These are phyloP conservation scores for Acanthosoma haemorrhoidale DNA, from an alignment of 2,888 invertebrate genomes.

Conservation along the genomic window DNA sequence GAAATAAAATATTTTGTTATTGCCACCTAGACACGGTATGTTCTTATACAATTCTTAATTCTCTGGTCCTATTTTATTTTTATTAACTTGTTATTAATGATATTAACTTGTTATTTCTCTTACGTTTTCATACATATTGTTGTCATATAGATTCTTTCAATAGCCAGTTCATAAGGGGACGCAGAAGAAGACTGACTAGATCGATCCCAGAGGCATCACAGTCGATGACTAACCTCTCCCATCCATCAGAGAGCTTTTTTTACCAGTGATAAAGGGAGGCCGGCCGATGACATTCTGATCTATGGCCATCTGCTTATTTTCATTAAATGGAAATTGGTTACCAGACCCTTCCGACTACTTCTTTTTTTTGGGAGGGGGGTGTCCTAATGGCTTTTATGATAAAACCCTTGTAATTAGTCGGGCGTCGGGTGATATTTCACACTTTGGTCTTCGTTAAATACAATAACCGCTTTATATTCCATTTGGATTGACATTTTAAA, in stretches of 20 bases:
- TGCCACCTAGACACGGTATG: no score
- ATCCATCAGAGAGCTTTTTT: background rate
- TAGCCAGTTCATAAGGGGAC: background rate
- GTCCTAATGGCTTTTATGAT: background rate
- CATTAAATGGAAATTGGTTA: slow-evolving; percentile 25
- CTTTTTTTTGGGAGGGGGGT: no score
- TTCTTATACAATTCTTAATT: no score
- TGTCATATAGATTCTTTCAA: no score
- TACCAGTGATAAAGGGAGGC: background rate
- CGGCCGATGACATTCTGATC: slow-evolving; percentile 1
- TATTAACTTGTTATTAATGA: background rate
- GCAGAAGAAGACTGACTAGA: background rate
- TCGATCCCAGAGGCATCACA: background rate
- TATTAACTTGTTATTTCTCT: no score
- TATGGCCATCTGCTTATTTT: slow-evolving; percentile 21
- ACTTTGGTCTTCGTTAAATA: no score
- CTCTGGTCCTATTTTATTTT: no score
- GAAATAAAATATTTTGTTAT: no score
- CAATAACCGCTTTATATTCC: no score
- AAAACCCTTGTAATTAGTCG: background rate
- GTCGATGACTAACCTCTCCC: background rate
- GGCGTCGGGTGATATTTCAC: background rate
- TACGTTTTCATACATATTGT: no score
- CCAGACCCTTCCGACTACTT: background rate
- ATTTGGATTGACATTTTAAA: no score